These are phyloP conservation scores for Trachelus tabidus DNA, from an alignment of 2,888 invertebrate species.

Conservation along the genomic window DNA sequence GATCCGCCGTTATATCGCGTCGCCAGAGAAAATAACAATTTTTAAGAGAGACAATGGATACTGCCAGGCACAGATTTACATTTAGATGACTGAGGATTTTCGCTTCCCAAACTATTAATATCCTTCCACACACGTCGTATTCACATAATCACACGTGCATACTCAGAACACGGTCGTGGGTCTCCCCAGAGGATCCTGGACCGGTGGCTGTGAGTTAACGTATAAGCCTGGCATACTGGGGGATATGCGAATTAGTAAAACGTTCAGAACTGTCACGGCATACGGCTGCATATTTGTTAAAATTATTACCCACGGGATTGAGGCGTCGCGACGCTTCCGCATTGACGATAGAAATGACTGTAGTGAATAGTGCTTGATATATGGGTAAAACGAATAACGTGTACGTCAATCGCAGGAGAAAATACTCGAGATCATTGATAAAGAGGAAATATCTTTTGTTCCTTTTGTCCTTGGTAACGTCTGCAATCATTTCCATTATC, in stretches of 20 bases:
- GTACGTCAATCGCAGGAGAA: background rate
- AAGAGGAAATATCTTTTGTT: background rate
- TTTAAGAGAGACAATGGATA: background rate
- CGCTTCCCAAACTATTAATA: background rate
- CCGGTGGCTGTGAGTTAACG: background rate
- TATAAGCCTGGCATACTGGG: background rate
- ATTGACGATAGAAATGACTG: background rate
- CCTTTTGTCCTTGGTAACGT: background rate
- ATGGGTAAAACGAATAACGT: background rate
- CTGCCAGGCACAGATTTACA: slow-evolving; percentile 8
- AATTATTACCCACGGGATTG: background rate
- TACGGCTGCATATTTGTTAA: background rate
- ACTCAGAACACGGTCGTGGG: background rate
- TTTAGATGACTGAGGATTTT: slow-evolving; percentile 11
- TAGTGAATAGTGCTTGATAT: background rate
- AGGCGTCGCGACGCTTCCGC: background rate
- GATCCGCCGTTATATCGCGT: background rate
- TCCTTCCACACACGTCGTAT: background rate
- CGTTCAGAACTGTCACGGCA: background rate
- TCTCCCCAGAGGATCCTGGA: background rate
- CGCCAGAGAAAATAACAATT: slow-evolving; percentile 6
- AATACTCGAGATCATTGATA: background rate
- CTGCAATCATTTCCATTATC: background rate
- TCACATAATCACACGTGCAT: background rate
- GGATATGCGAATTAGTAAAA: background rate